A percentile compares a stretch with the other conserved stretches of the same genome.
Evolutionary conservation across 2,797 vertebrate genomes (phyloP).

Genomic region (Buceros bicornis): DNA sequence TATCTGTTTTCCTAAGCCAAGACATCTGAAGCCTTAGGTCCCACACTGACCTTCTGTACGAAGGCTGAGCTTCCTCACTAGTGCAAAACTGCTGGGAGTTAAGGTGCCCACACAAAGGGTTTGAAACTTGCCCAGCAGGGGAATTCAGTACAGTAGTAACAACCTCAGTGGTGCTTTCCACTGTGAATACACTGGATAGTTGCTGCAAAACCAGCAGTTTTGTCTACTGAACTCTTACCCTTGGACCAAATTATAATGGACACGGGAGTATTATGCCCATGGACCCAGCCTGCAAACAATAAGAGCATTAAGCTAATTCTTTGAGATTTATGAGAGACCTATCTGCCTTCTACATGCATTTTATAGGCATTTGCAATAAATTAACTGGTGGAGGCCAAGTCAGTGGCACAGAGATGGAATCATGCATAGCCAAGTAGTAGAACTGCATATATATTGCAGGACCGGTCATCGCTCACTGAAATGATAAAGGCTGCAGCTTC

Average conservation of each 20-base stretch:
- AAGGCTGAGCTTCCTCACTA: not conserved
- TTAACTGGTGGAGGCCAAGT: slow-evolving; percentile 54
- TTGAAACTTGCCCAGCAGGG: not conserved
- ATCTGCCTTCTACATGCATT: slow-evolving; percentile 63
- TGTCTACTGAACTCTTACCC: slow-evolving; percentile 3
- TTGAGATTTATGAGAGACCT: slow-evolving; percentile 73
- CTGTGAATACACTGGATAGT: not conserved
- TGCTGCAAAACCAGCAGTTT: slow-evolving; percentile 16
- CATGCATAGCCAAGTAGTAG: not conserved
- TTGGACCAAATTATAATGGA: slow-evolving; percentile 25
- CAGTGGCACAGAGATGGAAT: not conserved
- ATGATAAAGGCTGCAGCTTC: not conserved
- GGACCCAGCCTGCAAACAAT: slow-evolving; percentile 39
- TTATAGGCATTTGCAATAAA: slow-evolving; percentile 73
- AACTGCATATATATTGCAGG: not conserved
- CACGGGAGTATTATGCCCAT: not conserved
- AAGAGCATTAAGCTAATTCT: slow-evolving; percentile 52
- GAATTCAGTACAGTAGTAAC: not conserved
- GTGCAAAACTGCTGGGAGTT: not conserved
- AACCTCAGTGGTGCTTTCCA: not conserved
- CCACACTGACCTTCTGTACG: not conserved
- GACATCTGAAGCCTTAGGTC: not conserved
- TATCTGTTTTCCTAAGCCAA: not conserved
- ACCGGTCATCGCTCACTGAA: not conserved
- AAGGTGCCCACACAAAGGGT: not conserved